Conservation (phyloP, 2,113 vertebrate species). For the Paratilapia polleni region DNA sequence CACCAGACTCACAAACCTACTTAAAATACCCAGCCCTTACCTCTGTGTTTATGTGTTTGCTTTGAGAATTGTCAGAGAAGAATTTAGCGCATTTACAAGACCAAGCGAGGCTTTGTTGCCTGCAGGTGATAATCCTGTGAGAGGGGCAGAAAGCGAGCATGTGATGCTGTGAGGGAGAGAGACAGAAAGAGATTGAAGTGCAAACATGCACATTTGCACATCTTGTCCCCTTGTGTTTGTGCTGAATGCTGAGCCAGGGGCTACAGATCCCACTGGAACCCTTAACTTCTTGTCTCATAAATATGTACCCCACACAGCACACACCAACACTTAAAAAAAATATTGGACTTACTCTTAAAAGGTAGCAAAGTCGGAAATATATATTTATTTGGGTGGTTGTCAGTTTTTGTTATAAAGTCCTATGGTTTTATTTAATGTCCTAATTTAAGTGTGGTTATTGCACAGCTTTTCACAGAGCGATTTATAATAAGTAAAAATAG, state of each 20-base stretch:
- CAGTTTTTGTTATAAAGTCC: neutral
- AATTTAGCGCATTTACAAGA: constrained; percentile 38
- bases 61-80: constrained; percentile 19
- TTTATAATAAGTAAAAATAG: neutral
- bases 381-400: neutral
- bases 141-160: constrained; percentile 16
- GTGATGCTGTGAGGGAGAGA: constrained; percentile 7
- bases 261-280: constrained; percentile 24
- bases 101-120: constrained; percentile 20
- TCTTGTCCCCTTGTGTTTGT: constrained; percentile 28
- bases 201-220: constrained; percentile 40
- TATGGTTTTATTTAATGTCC: neutral
- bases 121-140: constrained; percentile 59
- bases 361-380: neutral
- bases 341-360: neutral
- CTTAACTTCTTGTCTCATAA: constrained; percentile 4
- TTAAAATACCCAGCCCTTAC: neutral
- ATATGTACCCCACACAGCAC: neutral
- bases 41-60: constrained; percentile 18
- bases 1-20: neutral
- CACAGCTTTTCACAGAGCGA: neutral
- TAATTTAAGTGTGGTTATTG: neutral
- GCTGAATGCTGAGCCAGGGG: constrained; percentile 27
- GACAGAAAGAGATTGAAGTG: constrained; percentile 19
- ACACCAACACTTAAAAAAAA: neutral